Evolutionary conservation across 2,113 vertebrate species (phyloP).

Genomic region (Pollachius pollachius): DNA sequence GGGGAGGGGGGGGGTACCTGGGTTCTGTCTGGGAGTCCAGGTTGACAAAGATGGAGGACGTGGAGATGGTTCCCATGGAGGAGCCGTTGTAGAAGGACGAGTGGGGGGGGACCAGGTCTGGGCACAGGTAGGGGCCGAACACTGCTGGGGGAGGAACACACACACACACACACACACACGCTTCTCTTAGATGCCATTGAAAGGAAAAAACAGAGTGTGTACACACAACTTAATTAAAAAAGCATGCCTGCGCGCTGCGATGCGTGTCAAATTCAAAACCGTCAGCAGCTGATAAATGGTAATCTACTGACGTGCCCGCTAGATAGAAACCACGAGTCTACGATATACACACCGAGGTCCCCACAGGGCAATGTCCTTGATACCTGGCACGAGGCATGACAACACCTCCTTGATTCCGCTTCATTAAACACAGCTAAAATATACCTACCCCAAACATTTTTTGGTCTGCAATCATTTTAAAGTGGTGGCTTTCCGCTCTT

Average conservation of each 20-base stretch:
- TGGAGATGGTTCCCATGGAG: constrained; percentile 89
- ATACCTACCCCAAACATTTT: not conserved
- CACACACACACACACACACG: constrained; percentile 9
- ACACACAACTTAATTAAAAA: too few species aligned
- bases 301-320: not conserved
- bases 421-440: not conserved
- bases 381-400: not conserved
- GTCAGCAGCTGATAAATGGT: too few species aligned
- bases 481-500: not conserved
- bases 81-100: constrained; percentile 82
- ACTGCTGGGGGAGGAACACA: constrained; percentile 57
- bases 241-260: too few species aligned
- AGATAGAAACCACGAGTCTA: not conserved
- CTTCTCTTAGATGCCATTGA: not conserved
- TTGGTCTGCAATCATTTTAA: not conserved
- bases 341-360: too few species aligned
- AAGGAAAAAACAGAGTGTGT: too few species aligned
- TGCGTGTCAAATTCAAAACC: too few species aligned
- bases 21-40: constrained; percentile 75
- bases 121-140: constrained; percentile 77
- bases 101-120: constrained; percentile 84
- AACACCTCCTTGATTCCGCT: not conserved
- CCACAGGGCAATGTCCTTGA: too few species aligned
- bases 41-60: constrained; percentile 83
- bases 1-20: constrained; percentile 48